These are phyloP conservation scores for Epinotia ramella DNA, from an alignment of 2,888 invertebrate genomes.

Conservation along the genomic window DNA sequence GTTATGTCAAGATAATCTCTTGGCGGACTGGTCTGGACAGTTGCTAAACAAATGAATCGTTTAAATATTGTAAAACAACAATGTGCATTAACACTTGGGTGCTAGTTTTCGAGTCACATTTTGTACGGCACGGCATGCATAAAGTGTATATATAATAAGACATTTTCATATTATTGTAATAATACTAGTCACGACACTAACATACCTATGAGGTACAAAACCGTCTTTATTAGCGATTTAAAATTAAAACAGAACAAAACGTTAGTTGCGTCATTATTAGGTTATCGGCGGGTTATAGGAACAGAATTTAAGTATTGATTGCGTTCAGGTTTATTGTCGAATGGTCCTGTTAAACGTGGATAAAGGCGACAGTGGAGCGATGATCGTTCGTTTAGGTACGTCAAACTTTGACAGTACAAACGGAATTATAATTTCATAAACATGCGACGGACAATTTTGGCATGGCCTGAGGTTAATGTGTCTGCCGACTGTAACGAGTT, in stretches of 20 bases:
- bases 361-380: too few species aligned
- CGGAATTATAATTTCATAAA: not conserved
- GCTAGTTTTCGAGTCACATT: constrained; percentile 46
- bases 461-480: constrained; percentile 19
- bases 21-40: constrained; percentile 25
- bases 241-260: not conserved
- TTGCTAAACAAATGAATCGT: constrained; percentile 38
- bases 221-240: constrained; percentile 5
- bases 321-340: not conserved
- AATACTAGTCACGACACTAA: constrained; percentile 6
- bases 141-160: constrained; percentile 23
- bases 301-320: not conserved
- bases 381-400: too few species aligned
- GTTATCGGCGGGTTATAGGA: not conserved
- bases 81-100: constrained; percentile 42
- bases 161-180: constrained; percentile 27
- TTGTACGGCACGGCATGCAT: constrained; percentile 10
- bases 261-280: not conserved
- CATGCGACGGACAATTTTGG: constrained; percentile 13
- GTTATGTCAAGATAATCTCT: constrained; percentile 34
- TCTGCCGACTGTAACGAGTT: constrained; percentile 10
- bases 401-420: not conserved
- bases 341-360: too few species aligned
- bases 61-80: constrained; percentile 32
- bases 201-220: not conserved